Evolutionary conservation across 2,113 vertebrate genomes (phyloP), one percentile per base, ranked within the genome.

Genomic region (Catharus fuscescens): DNA sequence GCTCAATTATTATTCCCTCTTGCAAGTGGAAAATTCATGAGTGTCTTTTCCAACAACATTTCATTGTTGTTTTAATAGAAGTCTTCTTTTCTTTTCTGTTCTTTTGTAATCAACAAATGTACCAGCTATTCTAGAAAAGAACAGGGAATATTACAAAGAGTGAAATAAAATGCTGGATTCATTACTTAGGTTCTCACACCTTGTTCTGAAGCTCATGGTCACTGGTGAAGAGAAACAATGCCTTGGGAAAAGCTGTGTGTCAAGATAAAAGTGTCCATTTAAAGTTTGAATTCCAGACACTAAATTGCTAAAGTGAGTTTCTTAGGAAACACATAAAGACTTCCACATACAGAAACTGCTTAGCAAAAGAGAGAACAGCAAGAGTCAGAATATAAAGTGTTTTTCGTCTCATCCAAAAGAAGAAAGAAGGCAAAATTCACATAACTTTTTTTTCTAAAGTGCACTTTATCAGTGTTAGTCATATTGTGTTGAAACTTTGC

Each of bases 221-320:
- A 25, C 34, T 60, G 29, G 29, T 73, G 36, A 71, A 50, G 18
- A 81, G 78, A 87, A 91, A 93, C 65, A 95, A 91, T 89, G 72
- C 29, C 31, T 60, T 84, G 31, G 64, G 40, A 87, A 91, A 89
- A 92, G 56, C 80, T 93, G 89, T 38, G 45, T 76, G 91, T 84
- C 77, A 79, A 93, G 91, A 95, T 92, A 95, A 93, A 96, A 87
- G 50, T 42, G 14, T 42, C 80, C 40, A 74, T 84, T 93, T 85
- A 52, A 91, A 77, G 61, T 89, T 70, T 87, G 66, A 67, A 81
- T 69, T 87, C 32, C 62, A 85, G 29, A 53, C 42, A 23, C 13
- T 56, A 48, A 81, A 74, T 72, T 91, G n/a, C 67, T 80, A 36
- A 88, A 92, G 28, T 21, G 65, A 38, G 9, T 66, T 96, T 84